Conservation (phyloP, 2,888 invertebrate genomes). For the Syritta pipiens region DNA sequence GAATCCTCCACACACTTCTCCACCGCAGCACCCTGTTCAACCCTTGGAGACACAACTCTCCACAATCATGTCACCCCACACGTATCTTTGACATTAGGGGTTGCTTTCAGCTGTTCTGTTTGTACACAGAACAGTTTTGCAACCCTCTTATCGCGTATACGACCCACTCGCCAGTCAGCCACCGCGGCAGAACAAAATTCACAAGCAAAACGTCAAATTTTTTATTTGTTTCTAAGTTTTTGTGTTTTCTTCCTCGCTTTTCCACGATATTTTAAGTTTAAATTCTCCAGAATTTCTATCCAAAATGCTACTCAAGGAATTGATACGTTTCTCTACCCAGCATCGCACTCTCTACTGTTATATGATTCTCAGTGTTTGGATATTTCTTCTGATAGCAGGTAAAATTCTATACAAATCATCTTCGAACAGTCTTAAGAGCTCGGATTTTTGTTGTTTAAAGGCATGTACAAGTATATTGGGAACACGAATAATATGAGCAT, state of each 20-base stretch:
- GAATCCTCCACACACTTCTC: not conserved
- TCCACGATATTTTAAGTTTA: not conserved
- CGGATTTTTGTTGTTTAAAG: slow-evolving; percentile 77
- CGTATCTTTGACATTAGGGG: slow-evolving; percentile 32
- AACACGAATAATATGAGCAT: slow-evolving; percentile 78
- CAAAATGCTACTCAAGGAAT: slow-evolving; percentile 80
- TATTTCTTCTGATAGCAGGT: slow-evolving; percentile 88
- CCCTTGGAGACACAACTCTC: slow-evolving; percentile 7
- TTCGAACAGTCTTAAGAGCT: no score
- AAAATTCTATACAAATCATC: no score
- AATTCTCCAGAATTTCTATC: not conserved
- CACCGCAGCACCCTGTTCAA: slow-evolving; percentile 6
- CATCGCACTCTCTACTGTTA: slow-evolving; percentile 91
- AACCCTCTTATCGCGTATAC: slow-evolving; percentile 54
- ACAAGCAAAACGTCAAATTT: slow-evolving; percentile 31
- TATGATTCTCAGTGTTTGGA: slow-evolving; percentile 89
- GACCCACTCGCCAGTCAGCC: slow-evolving; percentile 32
- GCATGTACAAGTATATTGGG: slow-evolving; percentile 90
- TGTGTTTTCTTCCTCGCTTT: slow-evolving; percentile 13
- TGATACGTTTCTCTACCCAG: slow-evolving; percentile 83
- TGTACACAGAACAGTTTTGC: slow-evolving; percentile 58
- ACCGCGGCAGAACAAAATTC: slow-evolving; percentile 20
- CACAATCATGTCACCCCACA: not conserved
- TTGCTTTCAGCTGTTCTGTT: slow-evolving; percentile 57
- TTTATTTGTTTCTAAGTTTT: slow-evolving; percentile 23